Conservation (phyloP, 2,888 invertebrate species). For the Hirtodrosophila confusa region DNA sequence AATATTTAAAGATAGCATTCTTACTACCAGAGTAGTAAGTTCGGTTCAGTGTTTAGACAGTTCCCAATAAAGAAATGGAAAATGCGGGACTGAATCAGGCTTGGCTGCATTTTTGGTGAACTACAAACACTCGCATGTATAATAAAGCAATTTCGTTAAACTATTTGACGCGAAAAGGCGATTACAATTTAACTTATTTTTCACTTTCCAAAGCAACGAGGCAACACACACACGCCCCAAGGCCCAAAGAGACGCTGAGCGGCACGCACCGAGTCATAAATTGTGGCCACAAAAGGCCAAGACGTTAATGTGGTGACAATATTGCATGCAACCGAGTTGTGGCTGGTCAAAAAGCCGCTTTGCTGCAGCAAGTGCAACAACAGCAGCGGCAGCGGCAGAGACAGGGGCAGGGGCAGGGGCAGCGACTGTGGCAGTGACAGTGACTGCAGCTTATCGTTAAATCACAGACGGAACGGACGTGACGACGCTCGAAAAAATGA, state of each 20-base stretch:
- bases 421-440: conserved; percentile 42
- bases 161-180: conserved; percentile 75
- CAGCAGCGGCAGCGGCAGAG: conserved; percentile 8
- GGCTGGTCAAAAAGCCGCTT: conserved; percentile 63
- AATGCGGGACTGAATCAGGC: conserved; percentile 15
- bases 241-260: not conserved
- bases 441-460: conserved; percentile 67
- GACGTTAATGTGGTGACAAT: conserved; percentile 79
- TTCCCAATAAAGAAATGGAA: not conserved
- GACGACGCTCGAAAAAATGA: conserved; percentile 67
- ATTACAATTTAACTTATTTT: conserved; percentile 78
- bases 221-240: conserved; percentile 20
- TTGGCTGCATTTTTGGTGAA: conserved; percentile 35
- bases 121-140: conserved; percentile 28
- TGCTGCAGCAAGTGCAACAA: conserved; percentile 55
- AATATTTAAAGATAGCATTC: not conserved
- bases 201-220: conserved; percentile 70
- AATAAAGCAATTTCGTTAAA: conserved; percentile 73
- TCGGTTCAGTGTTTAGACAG: too few relatives aligned
- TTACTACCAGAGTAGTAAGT: not conserved
- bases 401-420: conserved; percentile 1
- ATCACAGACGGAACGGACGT: conserved; percentile 63
- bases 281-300: conserved; percentile 76
- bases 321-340: conserved; percentile 74
- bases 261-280: conserved; percentile 73